Conservation (phyloP, 2,888 invertebrate genomes). For the Drosophila koepferae region DNA sequence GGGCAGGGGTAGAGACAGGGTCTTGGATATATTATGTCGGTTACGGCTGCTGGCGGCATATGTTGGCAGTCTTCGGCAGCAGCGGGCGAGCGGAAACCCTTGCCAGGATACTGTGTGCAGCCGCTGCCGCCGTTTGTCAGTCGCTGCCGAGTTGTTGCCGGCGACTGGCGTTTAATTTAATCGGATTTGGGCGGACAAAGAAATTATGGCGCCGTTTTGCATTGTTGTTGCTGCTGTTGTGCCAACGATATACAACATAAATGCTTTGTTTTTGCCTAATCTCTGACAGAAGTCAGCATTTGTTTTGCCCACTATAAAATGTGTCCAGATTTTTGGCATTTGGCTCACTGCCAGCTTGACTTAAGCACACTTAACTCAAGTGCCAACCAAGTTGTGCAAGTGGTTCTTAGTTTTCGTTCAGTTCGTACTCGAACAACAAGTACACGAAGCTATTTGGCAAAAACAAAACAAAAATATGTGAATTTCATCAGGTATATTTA, state of each 20-base stretch:
- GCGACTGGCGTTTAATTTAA: conserved; percentile 74
- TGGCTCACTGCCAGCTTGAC: conserved; percentile 41
- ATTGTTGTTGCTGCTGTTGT: conserved; percentile 46
- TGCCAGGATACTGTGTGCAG: conserved; percentile 78
- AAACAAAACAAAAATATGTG: conserved; percentile 1
- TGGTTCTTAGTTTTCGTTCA: conserved; percentile 16
- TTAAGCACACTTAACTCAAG: conserved; percentile 46
- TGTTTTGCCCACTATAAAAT: conserved; percentile 65
- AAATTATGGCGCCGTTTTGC: conserved; percentile 64
- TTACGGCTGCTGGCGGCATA: conserved; percentile 71
- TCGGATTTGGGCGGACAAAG: conserved; percentile 76
- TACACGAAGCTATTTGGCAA: conserved; percentile 10
- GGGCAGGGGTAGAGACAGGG: background rate
- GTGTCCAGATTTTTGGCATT: conserved; percentile 64
- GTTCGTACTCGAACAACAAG: conserved; percentile 18
- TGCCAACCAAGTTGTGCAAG: conserved; percentile 40
- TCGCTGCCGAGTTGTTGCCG: conserved; percentile 32
- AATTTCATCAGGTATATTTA: background rate
- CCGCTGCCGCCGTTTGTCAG: conserved; percentile 51
- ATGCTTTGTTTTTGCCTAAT: conserved; percentile 76
- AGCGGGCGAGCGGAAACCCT: conserved; percentile 67
- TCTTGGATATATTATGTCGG: conserved; percentile 58
- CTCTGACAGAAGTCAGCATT: conserved; percentile 77
- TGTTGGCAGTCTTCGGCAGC: conserved; percentile 69
- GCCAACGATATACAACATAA: conserved; percentile 54